Base-by-base conservation (phyloP, 2,797 vertebrate species). In the Arremon aurantiirostris region DNA sequence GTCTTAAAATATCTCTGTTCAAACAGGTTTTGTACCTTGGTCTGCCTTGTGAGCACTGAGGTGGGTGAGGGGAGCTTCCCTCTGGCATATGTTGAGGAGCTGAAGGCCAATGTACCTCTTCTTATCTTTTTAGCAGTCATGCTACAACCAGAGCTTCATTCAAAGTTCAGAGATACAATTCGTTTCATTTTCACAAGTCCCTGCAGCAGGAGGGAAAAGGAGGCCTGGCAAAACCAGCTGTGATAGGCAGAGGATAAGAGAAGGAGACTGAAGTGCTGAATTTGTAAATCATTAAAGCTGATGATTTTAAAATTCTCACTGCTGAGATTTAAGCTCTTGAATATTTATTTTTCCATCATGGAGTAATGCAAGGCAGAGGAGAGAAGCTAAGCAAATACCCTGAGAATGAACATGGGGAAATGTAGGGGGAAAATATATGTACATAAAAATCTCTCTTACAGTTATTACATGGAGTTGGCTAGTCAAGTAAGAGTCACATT, bases 1-100 rank as follows among this genome's bases (percentile, higher is more conserved):
- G 30, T 79, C 86, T 94, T 92, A 89, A 88, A 95, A 95, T 91
- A 93, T 59, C 52, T 88, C 39, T 94, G 90, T 95, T 96, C 69
- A 90, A 95, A 93, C 85, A 91, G 55, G 94, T 91, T 96, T 95
- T 75, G 28, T 93, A 69, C 47, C 65, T 59, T 84, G 73, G 42
- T 63, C 88, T 94, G 90, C 65, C 77, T 90, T 88, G 69, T 9
- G 55, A 93, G 85, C 32, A 3, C 73, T 42, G 72, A 69, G 59
- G 63, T 52, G 85, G 61, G 63, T 84, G 80, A 64, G 56, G 39
- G 73, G 77, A 95, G 11, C 47, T 94, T 90, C 60, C 42, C 61
- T 59, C 42, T 35, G 83, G 84, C 9, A 3, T 53, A 37, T 1
- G 5, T 41, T n/a, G 78, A 41, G 70, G 21, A 92, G 21, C 57